Percentiles rank a stretch among this genome's conserved stretches.
Evolutionary conservation across 1,140 invertebrate genomes (phyloP).

Genomic region (Megathymus violae): DNA sequence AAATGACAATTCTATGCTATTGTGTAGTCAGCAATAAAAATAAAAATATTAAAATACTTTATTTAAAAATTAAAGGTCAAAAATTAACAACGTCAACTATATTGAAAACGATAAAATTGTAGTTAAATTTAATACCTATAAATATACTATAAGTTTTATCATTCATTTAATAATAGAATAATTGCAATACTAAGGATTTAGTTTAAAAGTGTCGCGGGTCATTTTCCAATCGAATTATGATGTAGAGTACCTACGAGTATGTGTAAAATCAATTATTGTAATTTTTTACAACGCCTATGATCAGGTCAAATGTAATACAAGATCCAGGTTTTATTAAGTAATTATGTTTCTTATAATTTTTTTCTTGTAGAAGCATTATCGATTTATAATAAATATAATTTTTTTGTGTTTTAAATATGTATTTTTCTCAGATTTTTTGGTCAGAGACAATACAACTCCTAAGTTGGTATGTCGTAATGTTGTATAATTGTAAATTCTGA

Average conservation of each 20-base stretch:
- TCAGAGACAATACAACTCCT: not conserved
- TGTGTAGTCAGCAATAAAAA: too few species aligned
- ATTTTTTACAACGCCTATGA: not conserved
- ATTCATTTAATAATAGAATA: too few species aligned
- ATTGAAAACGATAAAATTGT: too few species aligned
- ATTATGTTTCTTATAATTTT: conserved; percentile 1
- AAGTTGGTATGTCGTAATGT: conserved; percentile 20
- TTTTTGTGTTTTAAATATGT: conserved; percentile 16
- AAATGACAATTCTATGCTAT: not conserved
- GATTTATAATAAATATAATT: not conserved
- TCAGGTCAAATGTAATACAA: not conserved
- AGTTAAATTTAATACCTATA: too few species aligned
- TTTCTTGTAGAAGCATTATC: conserved; percentile 7
- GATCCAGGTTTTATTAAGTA: not conserved
- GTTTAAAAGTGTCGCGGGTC: not conserved
- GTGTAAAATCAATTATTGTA: not conserved
- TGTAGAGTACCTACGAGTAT: not conserved
- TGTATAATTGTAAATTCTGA: conserved; percentile 30
- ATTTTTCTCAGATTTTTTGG: conserved; percentile 5
- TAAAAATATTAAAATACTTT: too few species aligned
- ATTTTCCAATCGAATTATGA: not conserved
- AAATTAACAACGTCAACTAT: too few species aligned
- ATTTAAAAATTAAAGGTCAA: too few species aligned
- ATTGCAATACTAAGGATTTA: too few species aligned
- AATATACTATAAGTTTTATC: too few species aligned